Evolutionary conservation across 1,140 invertebrate species (phyloP).

Genomic region (Mizuhopecten yessoensis): DNA sequence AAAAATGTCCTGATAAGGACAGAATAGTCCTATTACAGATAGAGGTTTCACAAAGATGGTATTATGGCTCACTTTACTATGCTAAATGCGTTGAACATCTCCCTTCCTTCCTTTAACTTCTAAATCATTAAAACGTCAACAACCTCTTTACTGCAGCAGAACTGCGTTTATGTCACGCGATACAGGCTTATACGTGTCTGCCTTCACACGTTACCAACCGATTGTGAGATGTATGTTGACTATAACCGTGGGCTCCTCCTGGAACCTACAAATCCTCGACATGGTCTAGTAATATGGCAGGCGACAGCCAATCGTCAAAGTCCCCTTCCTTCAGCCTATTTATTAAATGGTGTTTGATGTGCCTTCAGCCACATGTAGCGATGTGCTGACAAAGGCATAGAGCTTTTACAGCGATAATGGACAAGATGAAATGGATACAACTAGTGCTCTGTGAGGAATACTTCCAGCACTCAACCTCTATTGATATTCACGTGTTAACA

Average conservation of each 20-base stretch:
- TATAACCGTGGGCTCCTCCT: neutral
- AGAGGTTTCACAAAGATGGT: no score
- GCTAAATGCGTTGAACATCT: no score
- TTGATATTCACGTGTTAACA: neutral
- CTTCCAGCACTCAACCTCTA: neutral
- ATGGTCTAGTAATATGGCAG: neutral
- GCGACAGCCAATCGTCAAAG: neutral
- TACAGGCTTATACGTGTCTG: no score
- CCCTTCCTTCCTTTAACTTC: neutral
- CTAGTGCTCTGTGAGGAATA: neutral
- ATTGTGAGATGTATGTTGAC: neutral
- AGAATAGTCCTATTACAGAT: no score
- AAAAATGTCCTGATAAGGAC: no score
- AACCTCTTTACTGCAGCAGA: neutral
- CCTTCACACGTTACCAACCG: neutral
- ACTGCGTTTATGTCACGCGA: neutral
- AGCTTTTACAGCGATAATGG: neutral
- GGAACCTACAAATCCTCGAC: neutral
- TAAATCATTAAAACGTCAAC: neutral
- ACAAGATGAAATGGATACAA: neutral
- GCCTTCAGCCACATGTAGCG: neutral
- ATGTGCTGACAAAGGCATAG: neutral
- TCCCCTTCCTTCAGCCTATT: neutral
- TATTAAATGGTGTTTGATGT: conserved; percentile 1
- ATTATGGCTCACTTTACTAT: no score